These are phyloP conservation scores for Drosophila infuscata DNA, from an alignment of 2,888 invertebrate species.

Conservation along the genomic window DNA sequence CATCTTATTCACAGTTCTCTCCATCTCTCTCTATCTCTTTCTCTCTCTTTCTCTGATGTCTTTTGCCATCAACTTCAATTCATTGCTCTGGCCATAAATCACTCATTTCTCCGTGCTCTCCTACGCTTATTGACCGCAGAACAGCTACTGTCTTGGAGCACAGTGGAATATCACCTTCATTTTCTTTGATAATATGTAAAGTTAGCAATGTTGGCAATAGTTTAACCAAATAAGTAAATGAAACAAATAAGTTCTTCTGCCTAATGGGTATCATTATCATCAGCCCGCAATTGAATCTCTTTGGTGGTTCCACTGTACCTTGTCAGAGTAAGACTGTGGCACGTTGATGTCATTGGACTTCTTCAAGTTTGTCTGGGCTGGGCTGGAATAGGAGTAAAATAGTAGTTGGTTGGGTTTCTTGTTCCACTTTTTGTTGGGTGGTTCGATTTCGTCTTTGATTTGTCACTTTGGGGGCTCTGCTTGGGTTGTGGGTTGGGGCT, in stretches of 20 bases:
- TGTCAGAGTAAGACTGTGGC: slow-evolving; percentile 40
- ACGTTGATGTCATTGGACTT: slow-evolving; percentile 66
- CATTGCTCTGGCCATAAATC: slow-evolving; percentile 80
- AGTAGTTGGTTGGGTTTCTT: slow-evolving; percentile 6
- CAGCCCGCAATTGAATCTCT: neutral
- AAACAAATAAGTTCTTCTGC: neutral
- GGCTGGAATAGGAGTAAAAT: slow-evolving; percentile 16
- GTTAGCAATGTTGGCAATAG: neutral
- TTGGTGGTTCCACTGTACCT: slow-evolving; percentile 49
- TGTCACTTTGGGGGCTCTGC: slow-evolving; percentile 51
- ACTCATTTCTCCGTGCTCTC: slow-evolving; percentile 76
- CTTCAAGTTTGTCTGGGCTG: slow-evolving; percentile 27
- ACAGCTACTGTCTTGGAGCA: slow-evolving; percentile 47
- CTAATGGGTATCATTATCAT: neutral
- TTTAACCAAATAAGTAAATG: neutral
- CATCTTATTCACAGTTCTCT: slow-evolving; percentile 67
- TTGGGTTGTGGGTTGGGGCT: slow-evolving; percentile 18
- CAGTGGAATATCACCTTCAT: slow-evolving; percentile 38
- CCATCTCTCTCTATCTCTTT: neutral
- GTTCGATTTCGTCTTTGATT: slow-evolving; percentile 65
- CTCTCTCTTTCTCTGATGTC: slow-evolving; percentile 40
- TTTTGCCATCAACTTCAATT: slow-evolving; percentile 80
- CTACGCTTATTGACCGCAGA: slow-evolving; percentile 54
- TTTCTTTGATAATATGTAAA: neutral
- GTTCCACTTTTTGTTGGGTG: slow-evolving; percentile 37